These are phyloP conservation scores for Girardinichthys multiradiatus DNA, from an alignment of 2,113 vertebrate species.

Conservation along the genomic window DNA sequence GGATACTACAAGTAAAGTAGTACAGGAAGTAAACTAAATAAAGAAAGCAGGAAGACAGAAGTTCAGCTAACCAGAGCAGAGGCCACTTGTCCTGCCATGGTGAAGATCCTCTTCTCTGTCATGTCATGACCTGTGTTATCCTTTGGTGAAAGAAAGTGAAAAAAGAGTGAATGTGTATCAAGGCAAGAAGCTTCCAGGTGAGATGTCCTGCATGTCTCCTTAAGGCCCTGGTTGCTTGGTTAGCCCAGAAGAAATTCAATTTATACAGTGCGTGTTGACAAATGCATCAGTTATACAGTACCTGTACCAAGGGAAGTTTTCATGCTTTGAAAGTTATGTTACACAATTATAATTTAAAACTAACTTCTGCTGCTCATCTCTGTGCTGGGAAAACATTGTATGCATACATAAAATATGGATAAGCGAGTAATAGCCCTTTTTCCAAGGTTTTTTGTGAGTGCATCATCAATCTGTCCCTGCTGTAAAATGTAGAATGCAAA, in stretches of 20 bases:
- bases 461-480: too few relatives aligned
- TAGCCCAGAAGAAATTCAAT: neutral
- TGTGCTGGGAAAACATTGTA: too few relatives aligned
- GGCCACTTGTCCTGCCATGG: slow-evolving; percentile 78
- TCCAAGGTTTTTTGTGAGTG: too few relatives aligned
- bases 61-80: slow-evolving; percentile 80
- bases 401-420: too few relatives aligned
- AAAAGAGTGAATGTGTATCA: neutral
- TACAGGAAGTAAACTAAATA: neutral
- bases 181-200: neutral
- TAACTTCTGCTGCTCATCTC: too few relatives aligned
- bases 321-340: neutral
- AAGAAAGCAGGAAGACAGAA: neutral
- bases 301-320: neutral
- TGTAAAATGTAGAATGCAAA: too few relatives aligned
- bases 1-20: too few relatives aligned
- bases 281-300: neutral
- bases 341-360: too few relatives aligned
- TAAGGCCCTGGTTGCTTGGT: neutral
- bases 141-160: slow-evolving; percentile 47
- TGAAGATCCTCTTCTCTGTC: slow-evolving; percentile 78
- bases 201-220: neutral
- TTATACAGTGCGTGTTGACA: neutral
- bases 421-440: too few relatives aligned
- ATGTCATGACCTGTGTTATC: slow-evolving; percentile 49